Base-by-base conservation (phyloP, 2,888 invertebrate genomes). In the Serripes groenlandicus region DNA sequence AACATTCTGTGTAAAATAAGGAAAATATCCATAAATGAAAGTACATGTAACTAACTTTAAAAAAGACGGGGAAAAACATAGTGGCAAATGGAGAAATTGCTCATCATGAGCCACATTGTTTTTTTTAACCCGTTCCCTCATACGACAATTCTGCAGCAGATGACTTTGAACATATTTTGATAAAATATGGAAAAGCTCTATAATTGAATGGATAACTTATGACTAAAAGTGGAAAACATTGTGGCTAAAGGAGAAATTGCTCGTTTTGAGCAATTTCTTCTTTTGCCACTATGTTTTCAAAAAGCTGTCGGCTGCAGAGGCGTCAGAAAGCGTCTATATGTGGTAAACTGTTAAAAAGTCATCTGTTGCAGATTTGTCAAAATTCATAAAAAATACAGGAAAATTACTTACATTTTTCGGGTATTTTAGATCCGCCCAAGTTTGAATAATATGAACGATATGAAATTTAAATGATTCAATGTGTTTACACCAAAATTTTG, bases 281-380 rank as follows among this genome's bases (percentile, higher is more conserved):
- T 56, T 56, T 56, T 56, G 5, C 56, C 56, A 56, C 56, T 15
- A n/a, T 56, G 56, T 56, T 56, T 56, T 23, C 56, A 15, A 56
- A 23, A 56, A n/a, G 7, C 56, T n/a, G n/a, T 56, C 11, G 9
- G n/a, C 56, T n/a, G 23, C 56, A 56, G 23, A 56, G 11, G 7
- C 18, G 56, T 56, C 5, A 56, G n/a, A 56, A 7, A 5, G 5
- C 9, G 23, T 9, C 11, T 7, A 15, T 56, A n/a, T 56, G 9
- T 56, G 56, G 56, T 9, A 56, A 56, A n/a, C 5, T 9, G 56
- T 56, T 56, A 56, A 56, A 15, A n/a, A n/a, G n/a, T n/a, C n/a
- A n/a, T n/a, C n/a, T n/a, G n/a, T n/a, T n/a, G n/a, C n/a, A n/a
- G n/a, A n/a, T n/a, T n/a, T n/a, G n/a, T n/a, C n/a, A n/a, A n/a